Evolutionary conservation across 2,113 vertebrate genomes (phyloP), one percentile per base, ranked within the genome.

Genomic region (Caranx melampygus): DNA sequence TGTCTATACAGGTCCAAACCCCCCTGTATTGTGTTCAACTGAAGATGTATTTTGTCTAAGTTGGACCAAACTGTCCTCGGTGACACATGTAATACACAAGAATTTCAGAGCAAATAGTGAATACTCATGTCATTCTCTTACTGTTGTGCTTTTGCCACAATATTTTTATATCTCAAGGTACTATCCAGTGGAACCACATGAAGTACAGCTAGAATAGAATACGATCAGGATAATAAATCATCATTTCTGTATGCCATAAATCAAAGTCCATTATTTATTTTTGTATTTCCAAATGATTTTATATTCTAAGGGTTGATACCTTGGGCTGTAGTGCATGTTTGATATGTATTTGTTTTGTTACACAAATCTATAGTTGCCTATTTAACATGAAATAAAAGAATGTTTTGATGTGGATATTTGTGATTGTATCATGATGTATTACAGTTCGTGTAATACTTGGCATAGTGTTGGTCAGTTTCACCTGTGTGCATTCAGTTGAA

Each of bases 231-330:
- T 65, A 35, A 40, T 62, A 37, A 58, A 58, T 51, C 63, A 60
- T 77, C 57, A 26, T 57, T 65, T 84, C 42, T 81, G 7, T 75
- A 67, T 78, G 65, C 18, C 34, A 18, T 54, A 31, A 44, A 65
- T n/a, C 12, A 57, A 66, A 85, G 62, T 60, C 16, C 37, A 74
- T 64, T 90, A 86, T 92, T 91, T 91, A 91, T 92, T 91, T 92
- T 90, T 91, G 10, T 90, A 89, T 71, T 82, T 16, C 66, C 34
- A 65, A 55, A 66, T 64, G 1, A 20, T 61, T 82, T 82, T 84
- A 55, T 87, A 88, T 57, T 68, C 40, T 35, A 54, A 61, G 49
- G 68, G 31, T 79, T 69, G 62, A 73, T 47, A 66, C 72, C 52
- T 87, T 87, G 34, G 52, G 52, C 18, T 74, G 72, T 26, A 44